Evolutionary conservation across 2,888 invertebrate genomes (phyloP).

Genomic region (Tuta absoluta): DNA sequence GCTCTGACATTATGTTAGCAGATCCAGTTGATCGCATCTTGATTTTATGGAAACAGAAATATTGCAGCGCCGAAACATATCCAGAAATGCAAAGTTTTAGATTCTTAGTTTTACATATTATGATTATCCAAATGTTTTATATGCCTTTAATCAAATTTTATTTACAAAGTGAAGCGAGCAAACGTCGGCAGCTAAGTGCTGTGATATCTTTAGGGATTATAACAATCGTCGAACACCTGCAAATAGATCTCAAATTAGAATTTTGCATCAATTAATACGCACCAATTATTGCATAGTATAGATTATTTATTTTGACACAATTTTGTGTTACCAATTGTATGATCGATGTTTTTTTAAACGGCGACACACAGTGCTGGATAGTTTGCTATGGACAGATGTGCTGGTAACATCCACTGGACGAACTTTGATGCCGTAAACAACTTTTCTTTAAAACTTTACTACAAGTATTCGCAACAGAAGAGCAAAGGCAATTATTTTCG

Average conservation of each 20-base stretch:
- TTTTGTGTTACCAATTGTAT: conserved; percentile 70
- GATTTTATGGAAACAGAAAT: neutral
- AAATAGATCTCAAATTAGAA: conserved; percentile 81
- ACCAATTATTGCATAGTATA: conserved; percentile 63
- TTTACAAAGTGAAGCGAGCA: conserved; percentile 58
- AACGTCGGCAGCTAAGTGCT: conserved; percentile 68
- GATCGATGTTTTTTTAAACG: conserved; percentile 46
- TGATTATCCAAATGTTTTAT: neutral
- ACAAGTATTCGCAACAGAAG: neutral
- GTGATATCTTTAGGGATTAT: conserved; percentile 75
- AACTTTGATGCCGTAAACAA: neutral
- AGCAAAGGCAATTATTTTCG: neutral
- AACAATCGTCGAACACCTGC: conserved; percentile 79
- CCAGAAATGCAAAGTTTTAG: neutral
- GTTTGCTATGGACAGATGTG: conserved; percentile 55
- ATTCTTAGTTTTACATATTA: neutral
- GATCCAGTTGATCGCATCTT: neutral
- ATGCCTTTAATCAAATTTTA: conserved; percentile 26
- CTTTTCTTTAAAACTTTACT: neutral
- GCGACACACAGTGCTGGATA: conserved; percentile 54
- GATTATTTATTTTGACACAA: conserved; percentile 62
- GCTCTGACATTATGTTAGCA: neutral
- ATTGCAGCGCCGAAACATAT: neutral
- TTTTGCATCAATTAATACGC: conserved; percentile 71
- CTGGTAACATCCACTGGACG: conserved; percentile 57